These are phyloP conservation scores for Melanitta fusca DNA, from an alignment of 2,797 vertebrate species.

Conservation along the genomic window DNA sequence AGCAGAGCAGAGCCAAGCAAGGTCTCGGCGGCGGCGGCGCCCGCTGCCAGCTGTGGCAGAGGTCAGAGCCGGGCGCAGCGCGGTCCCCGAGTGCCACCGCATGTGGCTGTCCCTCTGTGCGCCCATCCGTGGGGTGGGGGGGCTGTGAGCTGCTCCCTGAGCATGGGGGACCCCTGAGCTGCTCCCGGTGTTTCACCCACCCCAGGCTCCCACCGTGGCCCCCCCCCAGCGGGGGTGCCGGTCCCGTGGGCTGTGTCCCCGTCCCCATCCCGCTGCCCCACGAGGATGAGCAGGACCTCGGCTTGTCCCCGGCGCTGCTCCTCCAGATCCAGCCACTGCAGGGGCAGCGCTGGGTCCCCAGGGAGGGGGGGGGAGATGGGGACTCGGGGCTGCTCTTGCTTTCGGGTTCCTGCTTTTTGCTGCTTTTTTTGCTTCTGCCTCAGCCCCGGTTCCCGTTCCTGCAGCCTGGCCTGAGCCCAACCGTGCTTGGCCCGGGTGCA, in stretches of 20 bases:
- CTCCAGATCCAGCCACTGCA: rapidly evolving
- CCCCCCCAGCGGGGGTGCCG: rapidly evolving
- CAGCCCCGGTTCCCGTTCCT: not conserved
- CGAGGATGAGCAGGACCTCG: rapidly evolving
- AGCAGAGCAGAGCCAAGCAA: slow-evolving; percentile 21
- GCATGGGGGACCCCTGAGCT: not conserved
- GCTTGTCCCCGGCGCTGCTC: not conserved
- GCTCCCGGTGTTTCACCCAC: not conserved
- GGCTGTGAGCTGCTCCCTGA: not conserved
- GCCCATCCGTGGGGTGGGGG: no score
- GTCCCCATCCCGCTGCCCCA: rapidly evolving
- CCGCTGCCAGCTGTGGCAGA: slow-evolving; percentile 42
- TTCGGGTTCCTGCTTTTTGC: not conserved
- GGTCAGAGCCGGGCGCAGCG: rapidly evolving
- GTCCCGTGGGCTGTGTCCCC: not conserved
- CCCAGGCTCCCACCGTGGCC: not conserved
- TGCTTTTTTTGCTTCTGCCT: not conserved
- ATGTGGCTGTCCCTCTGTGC: not conserved
- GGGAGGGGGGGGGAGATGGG: not conserved
- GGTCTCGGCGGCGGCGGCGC: not conserved
- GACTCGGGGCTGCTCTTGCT: not conserved
- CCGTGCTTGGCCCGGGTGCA: not conserved
- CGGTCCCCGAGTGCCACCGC: not conserved
- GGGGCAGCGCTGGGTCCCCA: rapidly evolving
- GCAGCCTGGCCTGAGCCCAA: rapidly evolving